Evolutionary conservation across 2,113 vertebrate species (phyloP), one percentile per base, ranked within the genome.

Genomic region (Notarius lentiginosus): DNA sequence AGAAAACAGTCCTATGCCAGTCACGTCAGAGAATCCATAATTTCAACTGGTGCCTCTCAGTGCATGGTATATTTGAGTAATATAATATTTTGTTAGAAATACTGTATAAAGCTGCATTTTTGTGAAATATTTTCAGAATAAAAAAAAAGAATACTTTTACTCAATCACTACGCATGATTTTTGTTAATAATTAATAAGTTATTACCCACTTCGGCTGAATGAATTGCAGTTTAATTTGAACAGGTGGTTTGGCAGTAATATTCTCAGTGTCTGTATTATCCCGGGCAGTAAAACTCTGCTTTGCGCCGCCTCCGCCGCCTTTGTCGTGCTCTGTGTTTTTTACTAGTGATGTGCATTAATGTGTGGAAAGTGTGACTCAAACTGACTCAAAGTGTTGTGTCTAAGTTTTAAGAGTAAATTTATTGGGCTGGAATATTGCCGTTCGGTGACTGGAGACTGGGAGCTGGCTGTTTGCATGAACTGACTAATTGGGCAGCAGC

Each of bases 391-490:
- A 84, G 84, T 58, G 65, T 47, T 18, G 56, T n/a, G 63, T 56
- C 30, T 83, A 88, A 70, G 70, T 89, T 88, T 91, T 87, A 82
- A 86, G 83, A 84, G 87, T 77, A 81, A 34, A 82, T 86, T 86
- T 88, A 91, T 84, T 90, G 88, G 87, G 77, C 88, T 89, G 85
- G 85, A 89, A 81, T 60, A 87, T 85, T 89, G 87, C 84, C 83
- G 87, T 84, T 88, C 27, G n/a, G 60, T 89, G 30, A 53, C 80
- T 65, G 81, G 85, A 73, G 86, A 61, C 55, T 41, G 49, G 68
- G 65, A 34, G 15, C 60, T 2, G 80, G 63, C 58, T 5, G 58
- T 65, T 51, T 86, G 73, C 77, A 79, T 49, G 55, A 20, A 56
- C 86, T 72, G 83, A 87, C 76, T 88, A 79, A 89, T 82, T 82